Evolutionary conservation across 2,113 vertebrate species (phyloP), one percentile per base, ranked within the genome.

Genomic region (Electrona antarctica): DNA sequence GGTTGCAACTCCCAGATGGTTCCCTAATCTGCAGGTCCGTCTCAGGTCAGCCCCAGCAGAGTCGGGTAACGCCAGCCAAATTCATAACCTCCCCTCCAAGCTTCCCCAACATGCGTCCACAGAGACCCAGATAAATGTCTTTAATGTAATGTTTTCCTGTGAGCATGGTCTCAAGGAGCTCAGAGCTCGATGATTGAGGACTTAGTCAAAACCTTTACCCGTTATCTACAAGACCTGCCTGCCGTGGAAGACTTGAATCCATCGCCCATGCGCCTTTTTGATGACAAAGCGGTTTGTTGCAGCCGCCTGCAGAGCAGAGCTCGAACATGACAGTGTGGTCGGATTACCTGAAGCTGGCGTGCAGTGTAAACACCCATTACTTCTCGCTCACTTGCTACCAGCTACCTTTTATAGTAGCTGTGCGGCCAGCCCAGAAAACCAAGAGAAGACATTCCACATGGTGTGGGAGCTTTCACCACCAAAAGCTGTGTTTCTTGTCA

Each of bases 1-100:
- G 73, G 85, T 92, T 93, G 87, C 91, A 91, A 67, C 64, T 88
- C 80, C 88, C 92, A 91, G 86, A 92, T 93, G 92, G 89, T 88
- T 85, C 81, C 86, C 85, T 92, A 89, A 92, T 93, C 88, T 89
- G 71, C 55, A 83, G 82, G 87, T 87, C 86, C 75, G 64, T 28
- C 83, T 86, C 80, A 88, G 89, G 88, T 91, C 91, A 90, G 80
- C 80, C 71, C 80, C 78, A 79, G 81, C 83, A 78, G 85, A 86
- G 84, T 81, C 85, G 88, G 88, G 90, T 86, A 93, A 93, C 85
- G 84, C 64, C 79, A 92, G 86, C 87, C 78, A 84, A 80, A 85
- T 85, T 87, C 80, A 90, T 87, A 92, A 89, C 77, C 76, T 21
- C 33, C 33, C 82, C 74, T 63, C 82, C 73, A 63, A 41, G 33